phyloP scores from a whole-genome alignment of 2,797 vertebrate species.

The Sylvilagus floridanus region DNA sequence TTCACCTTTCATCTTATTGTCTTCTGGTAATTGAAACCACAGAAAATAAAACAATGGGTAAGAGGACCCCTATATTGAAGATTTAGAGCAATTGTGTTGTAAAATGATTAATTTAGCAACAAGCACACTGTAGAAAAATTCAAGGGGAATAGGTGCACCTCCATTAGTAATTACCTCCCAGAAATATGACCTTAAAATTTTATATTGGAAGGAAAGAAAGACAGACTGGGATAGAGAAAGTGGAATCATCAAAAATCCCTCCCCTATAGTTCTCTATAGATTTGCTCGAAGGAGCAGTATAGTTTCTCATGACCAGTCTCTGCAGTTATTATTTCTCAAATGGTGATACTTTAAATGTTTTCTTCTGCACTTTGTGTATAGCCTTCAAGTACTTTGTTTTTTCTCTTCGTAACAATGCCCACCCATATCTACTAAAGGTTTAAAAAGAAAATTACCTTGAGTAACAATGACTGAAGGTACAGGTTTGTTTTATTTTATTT shows the following conservation, averaged over 20 bases:
- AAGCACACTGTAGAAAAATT: background rate
- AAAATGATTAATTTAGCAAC: background rate
- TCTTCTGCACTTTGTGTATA: background rate
- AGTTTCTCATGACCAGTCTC: background rate
- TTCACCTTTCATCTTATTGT: no score
- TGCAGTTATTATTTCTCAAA: background rate
- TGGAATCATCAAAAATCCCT: background rate
- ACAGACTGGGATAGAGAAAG: background rate
- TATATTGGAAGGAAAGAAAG: no score
- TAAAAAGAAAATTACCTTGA: constrained; percentile 21
- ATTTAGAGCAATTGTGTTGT: background rate
- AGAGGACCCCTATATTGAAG: background rate
- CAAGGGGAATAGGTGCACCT: background rate
- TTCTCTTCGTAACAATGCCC: background rate
- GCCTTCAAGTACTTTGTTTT: background rate
- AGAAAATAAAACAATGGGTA: no score
- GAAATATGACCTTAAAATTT: background rate
- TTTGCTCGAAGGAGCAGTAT: background rate
- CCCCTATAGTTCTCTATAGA: background rate
- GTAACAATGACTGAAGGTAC: background rate
- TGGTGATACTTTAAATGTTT: background rate
- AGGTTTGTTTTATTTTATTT: background rate
- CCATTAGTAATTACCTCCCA: background rate
- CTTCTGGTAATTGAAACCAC: no score
- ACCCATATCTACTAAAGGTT: background rate